A percentile compares a stretch with the other conserved stretches of the same genome.
These are phyloP conservation scores for Sardinella longiceps DNA, from an alignment of 2,797 vertebrate species.

Conservation along the genomic window DNA sequence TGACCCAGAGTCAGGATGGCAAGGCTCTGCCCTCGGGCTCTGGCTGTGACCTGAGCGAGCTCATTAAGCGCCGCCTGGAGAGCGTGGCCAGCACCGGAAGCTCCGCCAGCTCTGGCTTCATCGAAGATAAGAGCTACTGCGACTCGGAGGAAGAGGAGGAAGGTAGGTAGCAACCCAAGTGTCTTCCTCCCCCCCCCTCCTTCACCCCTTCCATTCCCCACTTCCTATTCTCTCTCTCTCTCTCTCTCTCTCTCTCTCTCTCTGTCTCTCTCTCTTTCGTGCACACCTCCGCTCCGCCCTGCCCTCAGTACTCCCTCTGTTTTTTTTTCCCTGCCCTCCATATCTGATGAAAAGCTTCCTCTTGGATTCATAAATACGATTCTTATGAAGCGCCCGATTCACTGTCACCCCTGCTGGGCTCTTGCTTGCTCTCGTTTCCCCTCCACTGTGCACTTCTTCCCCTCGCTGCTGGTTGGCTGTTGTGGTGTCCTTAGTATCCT, in stretches of 20 bases:
- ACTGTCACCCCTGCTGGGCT: slow-evolving; percentile 67
- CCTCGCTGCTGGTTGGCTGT: neutral
- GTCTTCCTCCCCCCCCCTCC: slow-evolving; percentile 63
- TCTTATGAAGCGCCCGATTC: slow-evolving; percentile 65
- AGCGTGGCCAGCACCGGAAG: slow-evolving; percentile 94
- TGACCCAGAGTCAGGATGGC: slow-evolving; percentile 79
- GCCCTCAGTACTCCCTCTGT: slow-evolving; percentile 58
- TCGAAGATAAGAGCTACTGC: slow-evolving; percentile 96
- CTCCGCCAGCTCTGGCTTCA: slow-evolving; percentile 92
- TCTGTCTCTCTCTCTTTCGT: neutral
- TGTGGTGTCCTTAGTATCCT: slow-evolving; percentile 50
- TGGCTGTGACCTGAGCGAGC: slow-evolving; percentile 82
- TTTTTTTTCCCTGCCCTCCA: slow-evolving; percentile 67
- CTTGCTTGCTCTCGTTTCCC: slow-evolving; percentile 71
- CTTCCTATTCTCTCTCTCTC: slow-evolving; percentile 31
- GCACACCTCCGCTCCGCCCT: slow-evolving; percentile 47
- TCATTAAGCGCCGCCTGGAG: slow-evolving; percentile 91
- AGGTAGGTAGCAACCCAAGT: slow-evolving; percentile 84
- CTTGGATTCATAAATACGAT: slow-evolving; percentile 71
- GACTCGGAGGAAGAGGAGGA: slow-evolving; percentile 96
- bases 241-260: slow-evolving; percentile 47
- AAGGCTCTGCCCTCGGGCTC: slow-evolving; percentile 79
- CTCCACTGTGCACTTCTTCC: slow-evolving; percentile 48
- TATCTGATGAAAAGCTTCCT: slow-evolving; percentile 75
- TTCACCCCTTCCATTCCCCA: slow-evolving; percentile 45